Conservation (phyloP, 2,888 invertebrate genomes). For the Coelinius sp. region DNA sequence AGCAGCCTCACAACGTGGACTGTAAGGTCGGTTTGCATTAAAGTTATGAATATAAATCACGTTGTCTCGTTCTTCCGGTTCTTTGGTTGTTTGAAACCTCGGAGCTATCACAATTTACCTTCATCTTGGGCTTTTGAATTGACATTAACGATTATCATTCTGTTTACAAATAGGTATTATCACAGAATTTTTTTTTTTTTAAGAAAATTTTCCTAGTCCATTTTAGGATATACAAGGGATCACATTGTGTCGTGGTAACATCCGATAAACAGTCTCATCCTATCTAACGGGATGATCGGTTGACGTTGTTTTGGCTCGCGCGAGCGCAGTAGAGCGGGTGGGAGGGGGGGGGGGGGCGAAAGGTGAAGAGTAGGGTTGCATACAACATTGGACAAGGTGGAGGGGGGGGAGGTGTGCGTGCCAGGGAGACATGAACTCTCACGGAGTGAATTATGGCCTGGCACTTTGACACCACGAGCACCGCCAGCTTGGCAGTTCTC, state of each 20-base stretch:
- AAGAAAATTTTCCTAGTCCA: too few relatives aligned
- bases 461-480: slow-evolving; percentile 61
- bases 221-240: neutral
- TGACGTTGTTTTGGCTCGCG: slow-evolving; percentile 29
- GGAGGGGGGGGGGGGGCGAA: slow-evolving; percentile 20
- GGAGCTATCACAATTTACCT: slow-evolving; percentile 26
- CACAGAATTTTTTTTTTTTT: too few relatives aligned
- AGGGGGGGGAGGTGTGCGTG: slow-evolving; percentile 55
- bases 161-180: too few relatives aligned
- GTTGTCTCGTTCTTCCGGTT: slow-evolving; percentile 43
- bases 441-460: slow-evolving; percentile 60
- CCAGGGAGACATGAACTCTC: slow-evolving; percentile 60
- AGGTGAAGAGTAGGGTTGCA: slow-evolving; percentile 40
- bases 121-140: slow-evolving; percentile 9
- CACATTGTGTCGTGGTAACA: slow-evolving; percentile 24
- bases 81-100: slow-evolving; percentile 35
- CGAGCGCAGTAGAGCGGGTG: slow-evolving; percentile 32
- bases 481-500: slow-evolving; percentile 43
- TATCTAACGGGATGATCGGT: slow-evolving; percentile 39
- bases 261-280: slow-evolving; percentile 44
- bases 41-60: slow-evolving; percentile 69
- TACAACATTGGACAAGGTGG: slow-evolving; percentile 32
- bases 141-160: too few relatives aligned
- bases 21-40: slow-evolving; percentile 62
- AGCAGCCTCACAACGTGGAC: slow-evolving; percentile 58